phyloP scores from a whole-genome alignment of 2,113 vertebrate genomes.

The Oreochromis tanganicae region DNA sequence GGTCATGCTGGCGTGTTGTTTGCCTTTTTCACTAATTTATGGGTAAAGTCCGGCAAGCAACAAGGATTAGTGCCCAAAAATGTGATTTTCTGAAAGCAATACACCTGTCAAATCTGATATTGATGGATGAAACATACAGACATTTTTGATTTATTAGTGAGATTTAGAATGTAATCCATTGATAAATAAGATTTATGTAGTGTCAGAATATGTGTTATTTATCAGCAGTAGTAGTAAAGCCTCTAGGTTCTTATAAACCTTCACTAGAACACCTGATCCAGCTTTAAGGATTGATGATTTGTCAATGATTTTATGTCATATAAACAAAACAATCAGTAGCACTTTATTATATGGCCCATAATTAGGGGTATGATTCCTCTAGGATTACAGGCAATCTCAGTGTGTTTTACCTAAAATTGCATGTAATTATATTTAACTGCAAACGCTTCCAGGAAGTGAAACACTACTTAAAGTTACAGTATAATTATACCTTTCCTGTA shows the following conservation, averaged over 20 bases:
- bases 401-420: not conserved
- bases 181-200: accelerated
- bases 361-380: not conserved
- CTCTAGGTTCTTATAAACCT: not conserved
- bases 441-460: not conserved
- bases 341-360: not conserved
- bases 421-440: not conserved
- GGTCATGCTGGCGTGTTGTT: accelerated
- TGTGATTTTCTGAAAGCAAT: not conserved
- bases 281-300: not conserved
- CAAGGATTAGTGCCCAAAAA: not conserved
- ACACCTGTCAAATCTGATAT: not conserved
- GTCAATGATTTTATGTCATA: not conserved
- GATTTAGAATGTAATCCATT: not conserved
- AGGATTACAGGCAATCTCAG: not conserved
- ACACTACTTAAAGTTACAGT: not conserved
- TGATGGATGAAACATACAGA: not conserved
- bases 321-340: not conserved
- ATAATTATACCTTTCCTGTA: not conserved
- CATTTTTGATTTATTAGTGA: not conserved
- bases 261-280: not conserved
- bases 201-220: not conserved
- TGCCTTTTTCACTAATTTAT: not conserved
- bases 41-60: not conserved
- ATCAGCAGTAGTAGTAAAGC: not conserved